Base-by-base conservation (phyloP, 1,140 invertebrate species). In the Calosoma granatense region DNA sequence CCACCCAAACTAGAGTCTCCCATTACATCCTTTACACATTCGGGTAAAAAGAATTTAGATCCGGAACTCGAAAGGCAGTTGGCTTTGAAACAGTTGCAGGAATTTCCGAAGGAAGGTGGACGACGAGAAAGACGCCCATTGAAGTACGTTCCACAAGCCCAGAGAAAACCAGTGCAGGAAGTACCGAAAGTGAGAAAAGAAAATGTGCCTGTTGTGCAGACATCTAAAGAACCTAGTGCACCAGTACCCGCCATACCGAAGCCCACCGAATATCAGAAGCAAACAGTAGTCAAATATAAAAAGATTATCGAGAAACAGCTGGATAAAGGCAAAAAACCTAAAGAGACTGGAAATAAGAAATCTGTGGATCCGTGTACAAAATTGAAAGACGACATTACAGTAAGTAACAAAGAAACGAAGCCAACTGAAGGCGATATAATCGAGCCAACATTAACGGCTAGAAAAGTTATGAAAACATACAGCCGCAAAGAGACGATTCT, bases 81-180 rank as follows among this genome's bases (percentile, higher is more conserved):
- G 3, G 69, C 69, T 4, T 59, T 71, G 55, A 67, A 69, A 58
- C 69, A 71, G 55, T 59, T 71, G 21, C 59, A 64, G 20, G 65
- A 70, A 57, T 56, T 71, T 6, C 68, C 69, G 2, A 55, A 15
- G 39, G 22, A 58, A 51, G 11, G 22, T 30, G 15, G 1, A 6
- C 4, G 22, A 36, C 21, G 53, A 1, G 17, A 26, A 26, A 1
- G 22, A 26, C 26, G 22, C 14, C 12, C 11, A 26, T 14, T 17
- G 12, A 17, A 12, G 15, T 47, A 12, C 17, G 3, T 12, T 11
- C 20, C 19, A 14, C 52, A 6, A 12, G 4, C 19, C 20, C 12
- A 20, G 20, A 20, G 4, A 6, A 53, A 23, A 21, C 52, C 52
- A 6, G 19, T 26, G 61, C 61, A 2, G 59, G 61, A 60, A 51